phyloP scores from a whole-genome alignment of 2,113 vertebrate genomes.

The Echinops telfairi region DNA sequence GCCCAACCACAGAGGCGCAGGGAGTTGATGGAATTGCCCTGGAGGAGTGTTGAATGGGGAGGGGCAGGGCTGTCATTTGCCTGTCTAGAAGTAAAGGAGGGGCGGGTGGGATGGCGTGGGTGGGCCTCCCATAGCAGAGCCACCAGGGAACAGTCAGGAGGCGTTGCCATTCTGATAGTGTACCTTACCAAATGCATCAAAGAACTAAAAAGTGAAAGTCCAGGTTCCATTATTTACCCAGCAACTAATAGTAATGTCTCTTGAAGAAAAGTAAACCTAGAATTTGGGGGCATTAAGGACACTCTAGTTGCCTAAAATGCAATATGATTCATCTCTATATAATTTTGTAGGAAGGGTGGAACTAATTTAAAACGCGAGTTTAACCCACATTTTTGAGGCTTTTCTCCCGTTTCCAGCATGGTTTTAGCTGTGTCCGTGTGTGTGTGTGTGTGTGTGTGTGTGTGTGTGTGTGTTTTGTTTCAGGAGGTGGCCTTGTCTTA shows the following conservation, averaged over 20 bases:
- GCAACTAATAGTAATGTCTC: not conserved
- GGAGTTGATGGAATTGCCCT: not conserved
- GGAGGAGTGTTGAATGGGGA: not conserved
- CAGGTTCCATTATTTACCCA: not conserved
- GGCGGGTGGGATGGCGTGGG: not conserved
- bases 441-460: not conserved
- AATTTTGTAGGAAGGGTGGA: constrained; percentile 33
- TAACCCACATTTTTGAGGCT: constrained; percentile 11
- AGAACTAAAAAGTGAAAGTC: not conserved
- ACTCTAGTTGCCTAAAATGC: not conserved
- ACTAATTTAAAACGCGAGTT: constrained; percentile 26
- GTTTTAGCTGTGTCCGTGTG: not conserved
- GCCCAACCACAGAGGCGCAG: not conserved
- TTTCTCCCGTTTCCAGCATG: not conserved
- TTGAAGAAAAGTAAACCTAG: constrained; percentile 1
- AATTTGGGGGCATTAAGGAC: not conserved
- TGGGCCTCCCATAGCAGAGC: not conserved
- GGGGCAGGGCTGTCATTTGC: not conserved
- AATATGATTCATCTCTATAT: not conserved
- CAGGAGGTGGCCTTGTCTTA: not conserved
- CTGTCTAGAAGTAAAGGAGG: not conserved
- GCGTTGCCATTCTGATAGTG: not conserved
- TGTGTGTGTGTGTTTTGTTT: not conserved
- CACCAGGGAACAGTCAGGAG: not conserved
- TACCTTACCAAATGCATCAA: not conserved